Conservation (phyloP, 2,888 invertebrate species). For the Agriopis marginaria region DNA sequence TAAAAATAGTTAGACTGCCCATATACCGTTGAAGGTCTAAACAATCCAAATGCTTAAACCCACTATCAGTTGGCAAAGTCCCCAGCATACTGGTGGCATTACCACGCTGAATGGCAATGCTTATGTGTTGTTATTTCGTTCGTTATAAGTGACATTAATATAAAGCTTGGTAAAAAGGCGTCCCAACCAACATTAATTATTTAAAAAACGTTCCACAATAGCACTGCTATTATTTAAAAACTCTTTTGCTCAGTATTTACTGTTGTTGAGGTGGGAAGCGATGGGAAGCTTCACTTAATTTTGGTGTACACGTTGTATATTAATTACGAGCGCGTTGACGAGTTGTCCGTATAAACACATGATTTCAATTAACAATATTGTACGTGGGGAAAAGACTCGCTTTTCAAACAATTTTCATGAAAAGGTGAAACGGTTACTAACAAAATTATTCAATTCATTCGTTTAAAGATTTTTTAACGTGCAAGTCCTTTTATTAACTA, state of each 20-base stretch:
- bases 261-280: constrained; percentile 35
- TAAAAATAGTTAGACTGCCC: too few relatives aligned
- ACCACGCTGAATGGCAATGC: too few relatives aligned
- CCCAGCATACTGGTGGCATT: too few relatives aligned
- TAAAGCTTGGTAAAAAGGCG: too few relatives aligned
- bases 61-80: too few relatives aligned
- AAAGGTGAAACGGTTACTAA: background rate
- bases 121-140: too few relatives aligned
- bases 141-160: too few relatives aligned
- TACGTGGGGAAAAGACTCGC: constrained; percentile 5
- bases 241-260: constrained; percentile 20
- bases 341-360: constrained; percentile 35
- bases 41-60: too few relatives aligned
- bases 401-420: constrained; percentile 6
- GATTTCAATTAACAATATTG: constrained; percentile 33
- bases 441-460: background rate
- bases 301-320: constrained; percentile 36
- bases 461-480: background rate
- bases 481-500: too few relatives aligned
- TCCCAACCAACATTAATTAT: too few relatives aligned
- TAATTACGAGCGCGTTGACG: constrained; percentile 43
- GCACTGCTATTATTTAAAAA: background rate
- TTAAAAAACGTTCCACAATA: too few relatives aligned
- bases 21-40: too few relatives aligned
- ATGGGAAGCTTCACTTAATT: constrained; percentile 37